Conservation (phyloP, 2,888 invertebrate genomes). For the Apamea sordens region DNA sequence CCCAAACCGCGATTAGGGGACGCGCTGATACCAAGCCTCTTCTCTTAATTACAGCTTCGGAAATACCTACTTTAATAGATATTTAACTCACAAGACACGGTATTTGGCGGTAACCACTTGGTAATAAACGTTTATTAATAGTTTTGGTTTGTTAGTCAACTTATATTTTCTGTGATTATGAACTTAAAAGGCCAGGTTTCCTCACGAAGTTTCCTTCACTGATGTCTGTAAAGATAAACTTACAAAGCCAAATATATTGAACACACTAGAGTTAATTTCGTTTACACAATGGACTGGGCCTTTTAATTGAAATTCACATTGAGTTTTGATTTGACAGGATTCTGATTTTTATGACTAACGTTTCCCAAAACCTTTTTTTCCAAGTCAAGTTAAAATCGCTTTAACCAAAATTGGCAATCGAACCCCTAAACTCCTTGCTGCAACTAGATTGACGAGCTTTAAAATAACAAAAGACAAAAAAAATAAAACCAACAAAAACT, state of each 20-base stretch:
- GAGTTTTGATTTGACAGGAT: neutral
- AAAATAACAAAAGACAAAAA: constrained; percentile 11
- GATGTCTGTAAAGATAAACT: no score
- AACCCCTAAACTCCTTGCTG: constrained; percentile 3
- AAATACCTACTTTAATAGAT: constrained; percentile 61
- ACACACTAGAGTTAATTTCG: neutral
- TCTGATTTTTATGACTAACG: neutral
- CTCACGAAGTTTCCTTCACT: no score
- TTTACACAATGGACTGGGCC: neutral
- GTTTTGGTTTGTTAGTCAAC: neutral
- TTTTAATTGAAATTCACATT: constrained; percentile 8
- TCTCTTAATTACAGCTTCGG: constrained; percentile 70
- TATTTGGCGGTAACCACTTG: constrained; percentile 32
- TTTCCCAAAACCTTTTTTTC: neutral
- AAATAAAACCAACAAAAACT: constrained; percentile 20
- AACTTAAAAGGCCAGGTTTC: neutral
- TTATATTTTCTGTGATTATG: neutral
- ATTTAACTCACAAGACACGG: constrained; percentile 43
- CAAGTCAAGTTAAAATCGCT: neutral
- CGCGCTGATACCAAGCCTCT: constrained; percentile 67
- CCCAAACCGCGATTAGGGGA: constrained; percentile 73
- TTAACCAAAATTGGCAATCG: neutral
- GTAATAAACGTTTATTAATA: constrained; percentile 18
- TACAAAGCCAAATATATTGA: no score
- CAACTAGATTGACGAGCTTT: constrained; percentile 29